Conservation (phyloP, 2,888 invertebrate species). For the Carterocephalus palaemon region DNA sequence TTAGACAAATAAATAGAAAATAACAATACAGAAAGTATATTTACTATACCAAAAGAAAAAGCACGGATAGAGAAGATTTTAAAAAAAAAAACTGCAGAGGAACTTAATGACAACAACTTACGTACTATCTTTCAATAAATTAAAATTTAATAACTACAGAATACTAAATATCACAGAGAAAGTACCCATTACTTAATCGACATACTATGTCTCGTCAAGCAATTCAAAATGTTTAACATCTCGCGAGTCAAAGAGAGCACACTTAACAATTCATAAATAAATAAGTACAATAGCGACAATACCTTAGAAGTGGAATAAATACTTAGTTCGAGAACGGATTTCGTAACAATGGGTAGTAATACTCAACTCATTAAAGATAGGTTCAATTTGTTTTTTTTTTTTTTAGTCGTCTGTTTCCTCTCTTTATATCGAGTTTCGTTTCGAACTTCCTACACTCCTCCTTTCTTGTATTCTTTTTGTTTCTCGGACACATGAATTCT, state of each 20-base stretch:
- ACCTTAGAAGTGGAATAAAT: conserved; percentile 32
- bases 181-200: conserved; percentile 77
- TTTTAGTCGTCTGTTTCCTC: conserved; percentile 39
- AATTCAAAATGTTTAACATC: conserved; percentile 51
- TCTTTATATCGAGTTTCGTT: conserved; percentile 51
- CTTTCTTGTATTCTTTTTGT: conserved; percentile 45
- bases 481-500: conserved; percentile 64
- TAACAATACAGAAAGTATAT: conserved; percentile 20
- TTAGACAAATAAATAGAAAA: conserved; percentile 31
- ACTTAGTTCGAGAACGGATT: conserved; percentile 26
- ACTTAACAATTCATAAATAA: conserved; percentile 38
- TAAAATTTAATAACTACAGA: conserved; percentile 69
- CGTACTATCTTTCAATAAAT: conserved; percentile 66
- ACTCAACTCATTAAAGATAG: conserved; percentile 32
- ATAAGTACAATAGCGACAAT: conserved; percentile 39
- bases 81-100: conserved; percentile 34
- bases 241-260: conserved; percentile 44
- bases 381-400: too few relatives aligned
- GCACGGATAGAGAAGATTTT: conserved; percentile 13
- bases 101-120: conserved; percentile 63
- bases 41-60: conserved; percentile 19
- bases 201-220: conserved; percentile 69
- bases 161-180: conserved; percentile 79
- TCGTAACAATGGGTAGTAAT: conserved; percentile 8
- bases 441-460: conserved; percentile 52